Conservation (phyloP, 2,113 vertebrate genomes). For the Hippocampus mohnikei region DNA sequence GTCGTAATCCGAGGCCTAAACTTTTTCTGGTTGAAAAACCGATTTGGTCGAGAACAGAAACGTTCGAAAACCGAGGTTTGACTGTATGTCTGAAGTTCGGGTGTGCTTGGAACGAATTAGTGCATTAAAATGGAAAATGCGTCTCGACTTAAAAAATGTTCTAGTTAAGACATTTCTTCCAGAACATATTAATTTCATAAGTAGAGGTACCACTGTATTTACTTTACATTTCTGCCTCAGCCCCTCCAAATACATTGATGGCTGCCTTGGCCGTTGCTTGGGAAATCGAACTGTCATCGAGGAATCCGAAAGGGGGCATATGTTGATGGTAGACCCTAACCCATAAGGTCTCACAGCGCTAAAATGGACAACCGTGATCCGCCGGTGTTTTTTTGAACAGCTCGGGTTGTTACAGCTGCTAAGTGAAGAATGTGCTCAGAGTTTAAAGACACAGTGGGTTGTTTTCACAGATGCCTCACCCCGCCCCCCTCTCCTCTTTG, state of each 20-base stretch:
- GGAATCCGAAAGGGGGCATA: conserved; percentile 47
- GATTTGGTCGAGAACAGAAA: too few species aligned
- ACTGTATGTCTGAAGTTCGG: too few species aligned
- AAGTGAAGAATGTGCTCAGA: conserved; percentile 78
- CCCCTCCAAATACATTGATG: conserved; percentile 13
- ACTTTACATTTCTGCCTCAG: conserved; percentile 19
- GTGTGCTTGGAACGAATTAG: too few species aligned
- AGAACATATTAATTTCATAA: too few species aligned
- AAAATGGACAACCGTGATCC: conserved; percentile 55
- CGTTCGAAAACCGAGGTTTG: too few species aligned
- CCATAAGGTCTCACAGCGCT: conserved; percentile 40
- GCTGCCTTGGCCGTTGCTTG: conserved; percentile 20
- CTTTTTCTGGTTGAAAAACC: too few species aligned
- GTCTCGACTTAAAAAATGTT: too few species aligned
- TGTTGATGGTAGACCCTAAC: conserved; percentile 41
- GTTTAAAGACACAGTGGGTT: conserved; percentile 87
- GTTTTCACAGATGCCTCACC: conserved; percentile 90
- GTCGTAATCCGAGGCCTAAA: too few species aligned
- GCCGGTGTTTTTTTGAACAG: conserved; percentile 47
- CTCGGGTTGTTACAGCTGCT: conserved; percentile 88
- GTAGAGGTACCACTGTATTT: conserved; percentile 15
- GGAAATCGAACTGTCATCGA: conserved; percentile 35
- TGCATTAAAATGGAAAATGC: too few species aligned
- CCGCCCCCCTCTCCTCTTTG: conserved; percentile 25
- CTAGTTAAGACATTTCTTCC: too few species aligned